Conservation (phyloP, 2,888 invertebrate genomes). For the Athetis lepigone region DNA sequence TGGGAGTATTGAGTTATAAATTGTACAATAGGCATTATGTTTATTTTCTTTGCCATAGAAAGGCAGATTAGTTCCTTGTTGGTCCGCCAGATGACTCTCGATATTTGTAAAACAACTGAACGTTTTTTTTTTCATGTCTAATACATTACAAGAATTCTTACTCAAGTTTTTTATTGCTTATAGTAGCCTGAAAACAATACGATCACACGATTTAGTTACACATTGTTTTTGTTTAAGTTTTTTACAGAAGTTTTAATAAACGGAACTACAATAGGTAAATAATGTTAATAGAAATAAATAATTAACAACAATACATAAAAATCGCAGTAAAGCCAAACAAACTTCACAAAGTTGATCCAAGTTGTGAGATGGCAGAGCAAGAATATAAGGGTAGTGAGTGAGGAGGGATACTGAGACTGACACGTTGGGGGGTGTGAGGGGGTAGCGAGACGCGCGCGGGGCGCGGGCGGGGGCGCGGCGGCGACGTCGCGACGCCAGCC, state of each 20-base stretch:
- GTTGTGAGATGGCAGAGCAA: conserved; percentile 42
- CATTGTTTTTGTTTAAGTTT: conserved; percentile 50
- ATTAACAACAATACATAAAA: conserved; percentile 14
- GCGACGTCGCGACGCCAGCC: conserved; percentile 89
- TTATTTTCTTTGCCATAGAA: too few relatives aligned
- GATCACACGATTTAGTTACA: conserved; percentile 56
- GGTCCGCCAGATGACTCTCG: too few relatives aligned
- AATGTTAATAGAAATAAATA: conserved; percentile 16
- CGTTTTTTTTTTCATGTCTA: too few relatives aligned
- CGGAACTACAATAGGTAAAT: background rate
- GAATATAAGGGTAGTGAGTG: conserved; percentile 53
- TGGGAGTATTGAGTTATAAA: too few relatives aligned
- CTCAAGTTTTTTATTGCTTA: too few relatives aligned
- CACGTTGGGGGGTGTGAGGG: conserved; percentile 52
- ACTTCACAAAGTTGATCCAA: conserved; percentile 33
- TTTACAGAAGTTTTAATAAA: conserved; percentile 21
- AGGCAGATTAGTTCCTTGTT: too few relatives aligned
- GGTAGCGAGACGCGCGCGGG: conserved; percentile 59
- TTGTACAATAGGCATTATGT: too few relatives aligned
- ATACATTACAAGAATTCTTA: too few relatives aligned
- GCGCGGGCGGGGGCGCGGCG: conserved; percentile 59
- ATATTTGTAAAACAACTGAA: too few relatives aligned
- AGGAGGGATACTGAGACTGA: conserved; percentile 66
- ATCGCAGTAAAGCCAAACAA: conserved; percentile 25
- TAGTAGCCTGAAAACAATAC: too few relatives aligned